Evolutionary conservation across 2,113 vertebrate genomes (phyloP), one percentile per base, ranked within the genome.

Genomic region (Herpetotheres cachinnans): DNA sequence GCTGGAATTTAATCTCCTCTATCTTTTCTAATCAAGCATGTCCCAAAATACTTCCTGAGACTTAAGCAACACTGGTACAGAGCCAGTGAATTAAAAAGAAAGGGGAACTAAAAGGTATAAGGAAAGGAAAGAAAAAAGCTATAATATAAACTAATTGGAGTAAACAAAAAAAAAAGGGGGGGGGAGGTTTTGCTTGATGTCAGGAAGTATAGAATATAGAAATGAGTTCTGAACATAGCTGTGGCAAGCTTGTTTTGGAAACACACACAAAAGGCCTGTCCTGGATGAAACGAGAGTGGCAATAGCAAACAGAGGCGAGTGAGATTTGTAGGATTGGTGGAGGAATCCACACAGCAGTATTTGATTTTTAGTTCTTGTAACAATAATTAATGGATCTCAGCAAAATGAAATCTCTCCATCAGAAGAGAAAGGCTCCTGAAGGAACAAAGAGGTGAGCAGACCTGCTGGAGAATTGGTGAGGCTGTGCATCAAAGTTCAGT

Each of bases 1-100:
- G 11, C 40, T 62, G 89, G 40, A 86, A 91, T 92, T 94, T 95
- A 89, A 92, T 92, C 54, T 96, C 9, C 32, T 85, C 40, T 58
- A 49, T 85, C 59, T 92, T 93, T 92, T 90, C 83, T 70, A 94
- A 86, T 94, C 63, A 94, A 86, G 16, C 15, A 32, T 59, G 26
- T 87, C 69, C 19, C 69, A 78, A 78, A 95, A 84, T 80, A 79
- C 56, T 87, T 95, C 21, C 65, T 86, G 78, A 24, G 40, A 92
- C 47, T 79, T 95, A 94, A 84, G 47, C 0, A 4, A 77, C 30
- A 78, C 27, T 9, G 1, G 16, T 72, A 82, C 8, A 82, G 72
- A 92, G 50, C 5, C 32, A 76, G 18, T 32, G 30, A 82, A 83
- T 86, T 95, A 70, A 89, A 95, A 32, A 78, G 38, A 86, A 76